phyloP scores from a whole-genome alignment of 2,888 invertebrate species.

The Brenthis ino region DNA sequence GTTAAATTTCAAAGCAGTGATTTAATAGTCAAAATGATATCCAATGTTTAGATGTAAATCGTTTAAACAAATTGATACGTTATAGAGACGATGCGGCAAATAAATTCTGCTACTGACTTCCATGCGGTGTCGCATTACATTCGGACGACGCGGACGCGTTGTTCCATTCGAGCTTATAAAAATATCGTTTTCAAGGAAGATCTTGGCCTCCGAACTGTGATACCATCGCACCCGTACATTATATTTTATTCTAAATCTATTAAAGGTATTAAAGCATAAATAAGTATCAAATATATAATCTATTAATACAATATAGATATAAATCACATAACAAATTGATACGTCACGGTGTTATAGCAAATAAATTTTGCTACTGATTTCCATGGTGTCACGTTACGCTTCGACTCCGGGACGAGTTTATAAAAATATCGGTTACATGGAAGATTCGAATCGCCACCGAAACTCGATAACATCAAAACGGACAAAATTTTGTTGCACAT shows the following conservation, averaged over 20 bases:
- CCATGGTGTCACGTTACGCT: slow-evolving; percentile 60
- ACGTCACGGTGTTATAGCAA: slow-evolving; percentile 45
- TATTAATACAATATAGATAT: slow-evolving; percentile 27
- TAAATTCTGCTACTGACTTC: slow-evolving; percentile 59
- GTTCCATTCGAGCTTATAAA: slow-evolving; percentile 52
- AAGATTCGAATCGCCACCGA: slow-evolving; percentile 38
- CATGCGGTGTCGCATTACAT: slow-evolving; percentile 60
- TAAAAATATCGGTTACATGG: slow-evolving; percentile 64
- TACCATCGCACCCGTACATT: no score
- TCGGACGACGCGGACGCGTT: slow-evolving; percentile 24
- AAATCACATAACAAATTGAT: slow-evolving; percentile 44
- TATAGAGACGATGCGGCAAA: slow-evolving; percentile 43
- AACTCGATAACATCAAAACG: slow-evolving; percentile 34
- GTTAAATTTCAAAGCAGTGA: background rate
- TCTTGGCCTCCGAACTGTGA: background rate
- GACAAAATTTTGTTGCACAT: slow-evolving; percentile 6
- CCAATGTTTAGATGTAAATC: slow-evolving; percentile 36
- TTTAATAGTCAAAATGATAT: slow-evolving; percentile 8
- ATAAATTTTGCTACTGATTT: slow-evolving; percentile 60
- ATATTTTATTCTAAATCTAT: no score
- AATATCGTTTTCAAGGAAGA: slow-evolving; percentile 55
- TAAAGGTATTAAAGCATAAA: background rate
- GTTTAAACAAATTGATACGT: slow-evolving; percentile 46
- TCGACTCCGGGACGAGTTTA: slow-evolving; percentile 46
- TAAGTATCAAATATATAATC: background rate